Conservation (phyloP, 2,888 invertebrate species). For the Drosophila incognita region DNA sequence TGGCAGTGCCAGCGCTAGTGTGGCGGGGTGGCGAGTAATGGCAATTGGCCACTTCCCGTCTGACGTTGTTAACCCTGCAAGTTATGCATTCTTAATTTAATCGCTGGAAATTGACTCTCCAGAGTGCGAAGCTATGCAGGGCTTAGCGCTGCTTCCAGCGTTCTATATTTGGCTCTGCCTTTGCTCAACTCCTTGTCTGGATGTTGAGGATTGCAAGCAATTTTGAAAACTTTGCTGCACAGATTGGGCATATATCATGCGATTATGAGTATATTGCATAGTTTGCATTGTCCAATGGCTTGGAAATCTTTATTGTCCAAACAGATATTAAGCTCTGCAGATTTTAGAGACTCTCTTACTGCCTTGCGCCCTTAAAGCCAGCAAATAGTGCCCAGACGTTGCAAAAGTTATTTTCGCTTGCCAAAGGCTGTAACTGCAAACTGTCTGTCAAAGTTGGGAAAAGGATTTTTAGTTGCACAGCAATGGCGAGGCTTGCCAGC, state of each 20-base stretch:
- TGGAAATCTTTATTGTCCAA: conserved; percentile 59
- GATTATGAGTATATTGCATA: conserved; percentile 78
- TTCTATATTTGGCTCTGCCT: conserved; percentile 9
- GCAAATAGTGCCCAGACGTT: conserved; percentile 58
- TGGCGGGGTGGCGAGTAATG: conserved; percentile 7
- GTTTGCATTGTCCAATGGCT: conserved; percentile 80
- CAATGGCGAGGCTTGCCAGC: neutral
- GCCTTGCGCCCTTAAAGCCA: conserved; percentile 23
- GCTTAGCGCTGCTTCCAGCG: conserved; percentile 42
- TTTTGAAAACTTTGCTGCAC: conserved; percentile 66
- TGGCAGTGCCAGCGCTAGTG: neutral
- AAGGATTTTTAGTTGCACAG: conserved; percentile 30
- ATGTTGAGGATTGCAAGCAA: conserved; percentile 28
- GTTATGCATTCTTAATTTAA: conserved; percentile 81
- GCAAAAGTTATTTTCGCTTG: conserved; percentile 37
- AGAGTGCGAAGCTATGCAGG: conserved; percentile 58
- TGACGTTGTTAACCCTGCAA: conserved; percentile 74
- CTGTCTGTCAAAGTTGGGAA: conserved; percentile 32
- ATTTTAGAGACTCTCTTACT: conserved; percentile 28
- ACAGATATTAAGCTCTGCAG: conserved; percentile 50
- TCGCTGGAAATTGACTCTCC: conserved; percentile 79
- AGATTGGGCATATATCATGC: conserved; percentile 81
- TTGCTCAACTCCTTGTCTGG: conserved; percentile 12
- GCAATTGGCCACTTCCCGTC: conserved; percentile 28
- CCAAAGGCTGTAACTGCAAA: conserved; percentile 37